A percentile compares a stretch with the other conserved stretches of the same genome.
phyloP scores from a whole-genome alignment of 2,888 invertebrate species.

The Apotomis turbidana region DNA sequence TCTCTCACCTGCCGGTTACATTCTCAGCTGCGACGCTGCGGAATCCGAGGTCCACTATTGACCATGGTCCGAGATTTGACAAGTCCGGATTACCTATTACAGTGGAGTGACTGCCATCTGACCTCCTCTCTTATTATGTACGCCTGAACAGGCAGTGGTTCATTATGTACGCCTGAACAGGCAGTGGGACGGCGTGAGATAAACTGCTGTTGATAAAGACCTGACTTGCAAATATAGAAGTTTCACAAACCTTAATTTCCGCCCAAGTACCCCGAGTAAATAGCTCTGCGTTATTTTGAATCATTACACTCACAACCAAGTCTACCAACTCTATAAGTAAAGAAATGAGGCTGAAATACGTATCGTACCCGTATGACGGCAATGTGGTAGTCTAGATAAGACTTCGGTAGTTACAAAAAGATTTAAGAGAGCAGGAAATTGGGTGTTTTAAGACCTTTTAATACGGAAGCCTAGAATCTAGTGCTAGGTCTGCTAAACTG shows the following conservation, averaged over 20 bases:
- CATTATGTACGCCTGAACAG: no score
- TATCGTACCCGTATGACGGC: background rate
- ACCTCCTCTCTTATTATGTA: no score
- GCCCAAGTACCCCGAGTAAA: conserved; percentile 1
- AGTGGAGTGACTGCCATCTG: no score
- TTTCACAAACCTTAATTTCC: conserved; percentile 1
- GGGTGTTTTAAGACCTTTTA: background rate
- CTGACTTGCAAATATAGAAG: conserved; percentile 6
- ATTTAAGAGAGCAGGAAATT: background rate
- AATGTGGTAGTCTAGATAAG: conserved; percentile 6
- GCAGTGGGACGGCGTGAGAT: no score
- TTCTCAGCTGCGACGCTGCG: no score
- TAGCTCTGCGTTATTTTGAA: background rate
- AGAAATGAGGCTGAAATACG: conserved; percentile 1
- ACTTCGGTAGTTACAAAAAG: background rate
- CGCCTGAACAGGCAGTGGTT: no score
- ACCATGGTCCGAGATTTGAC: no score
- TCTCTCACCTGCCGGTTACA: no score
- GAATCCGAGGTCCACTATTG: no score
- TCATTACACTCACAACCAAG: background rate
- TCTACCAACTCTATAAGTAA: background rate
- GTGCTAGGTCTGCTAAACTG: conserved; percentile 21
- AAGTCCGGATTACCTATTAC: no score
- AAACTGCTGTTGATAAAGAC: conserved; percentile 9
- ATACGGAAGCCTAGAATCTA: background rate